These are phyloP conservation scores for Drosophila anomalipes DNA, from an alignment of 2,888 invertebrate genomes.

Conservation along the genomic window DNA sequence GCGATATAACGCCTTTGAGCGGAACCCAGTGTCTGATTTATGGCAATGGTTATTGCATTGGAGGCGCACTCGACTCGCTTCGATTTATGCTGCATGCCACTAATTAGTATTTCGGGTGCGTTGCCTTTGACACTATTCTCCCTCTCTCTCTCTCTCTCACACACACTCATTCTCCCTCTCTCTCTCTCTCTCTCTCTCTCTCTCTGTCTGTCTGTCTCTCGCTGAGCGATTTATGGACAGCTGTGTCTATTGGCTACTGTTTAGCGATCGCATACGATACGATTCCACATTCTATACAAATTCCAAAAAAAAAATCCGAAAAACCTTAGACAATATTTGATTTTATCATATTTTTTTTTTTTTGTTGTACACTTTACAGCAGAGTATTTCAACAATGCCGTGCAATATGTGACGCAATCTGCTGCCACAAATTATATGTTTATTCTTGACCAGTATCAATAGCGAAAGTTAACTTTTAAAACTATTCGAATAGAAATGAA, in stretches of 20 bases:
- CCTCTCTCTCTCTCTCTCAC: neutral
- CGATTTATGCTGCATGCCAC: slow-evolving; percentile 48
- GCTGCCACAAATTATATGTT: too few species aligned
- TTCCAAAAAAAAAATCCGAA: slow-evolving; percentile 1
- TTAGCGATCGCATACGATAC: slow-evolving; percentile 17
- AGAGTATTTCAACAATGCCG: neutral
- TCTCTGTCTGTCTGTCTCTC: neutral
- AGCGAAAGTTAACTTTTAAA: too few species aligned
- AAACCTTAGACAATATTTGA: slow-evolving; percentile 20
- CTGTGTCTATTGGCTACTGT: slow-evolving; percentile 48
- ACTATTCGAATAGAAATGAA: too few species aligned
- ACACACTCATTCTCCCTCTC: neutral
- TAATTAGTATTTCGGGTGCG: slow-evolving; percentile 67
- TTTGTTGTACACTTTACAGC: neutral
- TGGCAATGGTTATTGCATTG: slow-evolving; percentile 42
- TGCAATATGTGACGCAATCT: neutral
- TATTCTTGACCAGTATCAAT: too few species aligned
- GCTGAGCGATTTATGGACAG: slow-evolving; percentile 71
- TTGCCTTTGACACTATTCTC: slow-evolving; percentile 36
- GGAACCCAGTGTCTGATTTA: slow-evolving; percentile 42
- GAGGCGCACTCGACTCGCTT: slow-evolving; percentile 22
- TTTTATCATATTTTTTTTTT: slow-evolving; percentile 2
- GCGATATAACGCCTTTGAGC: slow-evolving; percentile 43
- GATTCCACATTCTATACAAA: neutral
- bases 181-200: too few species aligned